phyloP scores from a whole-genome alignment of 2,113 vertebrate genomes.

The Pao palembangensis region DNA sequence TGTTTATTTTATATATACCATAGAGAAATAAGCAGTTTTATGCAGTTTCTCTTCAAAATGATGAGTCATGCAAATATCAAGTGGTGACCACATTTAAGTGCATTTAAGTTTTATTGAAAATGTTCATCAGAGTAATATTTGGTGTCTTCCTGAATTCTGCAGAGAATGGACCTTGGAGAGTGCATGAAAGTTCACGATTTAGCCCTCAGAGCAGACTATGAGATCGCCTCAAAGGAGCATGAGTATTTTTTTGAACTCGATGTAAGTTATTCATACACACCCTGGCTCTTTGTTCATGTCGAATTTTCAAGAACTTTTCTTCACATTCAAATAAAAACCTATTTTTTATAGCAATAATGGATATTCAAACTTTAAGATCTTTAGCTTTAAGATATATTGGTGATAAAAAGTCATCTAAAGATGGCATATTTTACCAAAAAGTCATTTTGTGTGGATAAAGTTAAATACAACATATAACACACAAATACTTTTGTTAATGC shows the following conservation, averaged over 20 bases:
- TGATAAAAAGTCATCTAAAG: no score
- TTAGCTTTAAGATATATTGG: no score
- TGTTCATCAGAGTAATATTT: no score
- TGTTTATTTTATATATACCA: not conserved
- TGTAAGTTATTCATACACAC: slow-evolving; percentile 75
- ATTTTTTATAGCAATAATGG: not conserved
- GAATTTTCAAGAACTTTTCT: not conserved
- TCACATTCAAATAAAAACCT: not conserved
- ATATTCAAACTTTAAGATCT: no score
- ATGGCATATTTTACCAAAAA: no score
- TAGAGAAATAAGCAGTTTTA: not conserved
- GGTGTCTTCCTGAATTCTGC: slow-evolving; percentile 20
- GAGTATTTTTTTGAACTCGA: slow-evolving; percentile 99
- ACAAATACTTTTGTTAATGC: no score
- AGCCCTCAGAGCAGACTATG: slow-evolving; percentile 94
- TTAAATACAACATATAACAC: no score
- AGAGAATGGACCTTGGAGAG: slow-evolving; percentile 99
- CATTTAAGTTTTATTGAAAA: no score
- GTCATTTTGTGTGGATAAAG: no score
- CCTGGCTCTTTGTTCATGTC: not conserved
- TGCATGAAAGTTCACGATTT: slow-evolving; percentile 96
- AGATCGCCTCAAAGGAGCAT: slow-evolving; percentile 97
- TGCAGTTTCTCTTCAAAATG: not conserved
- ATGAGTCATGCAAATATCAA: not conserved
- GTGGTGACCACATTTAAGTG: no score